Base-by-base conservation (phyloP, 2,888 invertebrate species). In the Torymus tubicola region DNA sequence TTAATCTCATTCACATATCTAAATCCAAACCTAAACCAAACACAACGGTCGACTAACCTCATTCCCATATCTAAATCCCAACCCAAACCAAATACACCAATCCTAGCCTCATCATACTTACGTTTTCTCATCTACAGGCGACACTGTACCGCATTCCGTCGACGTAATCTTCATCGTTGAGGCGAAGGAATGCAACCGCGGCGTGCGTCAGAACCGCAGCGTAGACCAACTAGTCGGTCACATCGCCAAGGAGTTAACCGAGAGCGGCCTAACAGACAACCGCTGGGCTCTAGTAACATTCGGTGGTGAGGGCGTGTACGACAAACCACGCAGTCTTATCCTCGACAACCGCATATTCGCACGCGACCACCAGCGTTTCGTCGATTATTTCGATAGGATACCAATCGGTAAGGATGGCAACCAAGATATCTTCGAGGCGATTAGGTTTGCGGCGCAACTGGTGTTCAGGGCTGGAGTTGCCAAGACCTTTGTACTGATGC, bases 151-250 rank as follows among this genome's bases (percentile, higher is more conserved):
- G 0, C 92, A 91, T 83, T 95, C 96, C 4, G 95, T 95, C 2
- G 98, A 98, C 91, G 93, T 98, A 0, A 96, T 98, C 73, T 96
- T 98, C 90, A 94, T 98, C 73, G 93, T 98, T 0, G 98, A 98
- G 88, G 96, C 97, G 1, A 95, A 96, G 85, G 92, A 92, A 5
- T 98, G 98, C 90, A 98, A 98, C 91, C 92, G 92, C 83, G 94
- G 95, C 84, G 89, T 96, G 0, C 92, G 93, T 57, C 92, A 92
- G 78, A 92, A 92, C 74, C 94, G 94, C 86, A 96, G 94, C 85
- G 93, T 96, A 71, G 95, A 95, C 86, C 91, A 93, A 4, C 92
- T 97, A 60, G 90, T 96, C 0, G 93, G 93, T 65, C 93, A 94
- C 11, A 90, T 97, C 63, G 93, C 95, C 83, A 95, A 94, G 84